These are phyloP conservation scores for Okamejei kenojei DNA, from an alignment of 2,797 vertebrate species.

Conservation along the genomic window DNA sequence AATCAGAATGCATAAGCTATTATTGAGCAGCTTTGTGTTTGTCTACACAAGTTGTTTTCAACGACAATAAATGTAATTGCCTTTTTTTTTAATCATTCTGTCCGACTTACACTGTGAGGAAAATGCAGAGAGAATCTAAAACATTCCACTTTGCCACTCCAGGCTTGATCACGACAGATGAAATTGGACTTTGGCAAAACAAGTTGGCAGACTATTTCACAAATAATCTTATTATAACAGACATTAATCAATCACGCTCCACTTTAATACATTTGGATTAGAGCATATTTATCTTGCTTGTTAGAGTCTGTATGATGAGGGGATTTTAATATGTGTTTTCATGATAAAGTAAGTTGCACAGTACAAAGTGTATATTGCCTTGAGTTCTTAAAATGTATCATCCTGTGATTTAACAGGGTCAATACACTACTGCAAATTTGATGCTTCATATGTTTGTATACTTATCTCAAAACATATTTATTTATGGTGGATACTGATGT, in stretches of 20 bases:
- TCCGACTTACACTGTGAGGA: neutral
- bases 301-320: neutral
- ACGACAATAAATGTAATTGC: neutral
- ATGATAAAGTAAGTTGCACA: neutral
- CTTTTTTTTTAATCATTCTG: neutral
- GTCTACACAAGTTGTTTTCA: neutral
- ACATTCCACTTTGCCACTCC: neutral
- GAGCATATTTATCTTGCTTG: neutral
- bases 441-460: neutral
- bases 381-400: neutral
- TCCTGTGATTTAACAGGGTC: neutral
- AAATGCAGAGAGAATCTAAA: neutral
- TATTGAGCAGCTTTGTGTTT: neutral
- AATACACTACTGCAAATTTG: neutral
- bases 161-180: neutral
- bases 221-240: neutral
- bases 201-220: neutral
- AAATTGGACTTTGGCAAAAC: neutral
- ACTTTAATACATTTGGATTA: neutral
- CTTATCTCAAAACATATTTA: neutral
- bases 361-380: neutral
- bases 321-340: neutral
- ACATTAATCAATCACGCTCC: neutral
- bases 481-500: neutral
- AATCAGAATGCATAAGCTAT: neutral